These are phyloP conservation scores for Toxonevra muliebris DNA, from an alignment of 2,888 invertebrate species.

Conservation along the genomic window DNA sequence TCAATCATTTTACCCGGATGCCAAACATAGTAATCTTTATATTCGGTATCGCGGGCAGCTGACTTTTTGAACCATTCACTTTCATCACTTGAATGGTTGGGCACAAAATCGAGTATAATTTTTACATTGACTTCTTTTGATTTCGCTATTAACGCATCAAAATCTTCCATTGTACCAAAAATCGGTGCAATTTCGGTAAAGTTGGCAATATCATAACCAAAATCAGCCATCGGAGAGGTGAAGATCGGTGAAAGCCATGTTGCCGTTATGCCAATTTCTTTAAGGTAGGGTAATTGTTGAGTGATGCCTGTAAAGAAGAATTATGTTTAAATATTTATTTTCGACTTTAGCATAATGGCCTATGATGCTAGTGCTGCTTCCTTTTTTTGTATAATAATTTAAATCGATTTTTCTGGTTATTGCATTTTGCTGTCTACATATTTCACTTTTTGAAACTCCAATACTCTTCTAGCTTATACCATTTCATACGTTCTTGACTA, in stretches of 20 bases:
- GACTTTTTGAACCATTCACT: constrained; percentile 88
- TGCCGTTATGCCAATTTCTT: constrained; percentile 73
- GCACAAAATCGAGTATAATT: constrained; percentile 75
- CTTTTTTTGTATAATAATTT: too few relatives aligned
- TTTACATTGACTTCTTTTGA: constrained; percentile 69
- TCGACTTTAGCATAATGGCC: too few relatives aligned
- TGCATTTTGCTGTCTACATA: too few relatives aligned
- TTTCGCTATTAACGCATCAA: constrained; percentile 70
- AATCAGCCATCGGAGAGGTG: constrained; percentile 79
- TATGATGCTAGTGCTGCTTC: too few relatives aligned
- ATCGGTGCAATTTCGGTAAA: constrained; percentile 74
- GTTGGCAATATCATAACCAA: constrained; percentile 81
- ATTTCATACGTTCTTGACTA: too few relatives aligned
- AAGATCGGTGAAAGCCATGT: constrained; percentile 81
- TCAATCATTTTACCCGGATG: constrained; percentile 66
- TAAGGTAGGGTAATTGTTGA: constrained; percentile 71
- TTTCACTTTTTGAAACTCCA: too few relatives aligned
- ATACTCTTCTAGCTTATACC: too few relatives aligned
- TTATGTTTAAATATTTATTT: too few relatives aligned
- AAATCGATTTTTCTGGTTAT: too few relatives aligned
- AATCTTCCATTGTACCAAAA: constrained; percentile 77
- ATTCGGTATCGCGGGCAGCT: constrained; percentile 70
- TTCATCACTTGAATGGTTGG: constrained; percentile 81
- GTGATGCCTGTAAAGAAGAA: constrained; percentile 67
- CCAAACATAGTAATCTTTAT: constrained; percentile 82